Conservation (phyloP, 1,140 invertebrate species). For the Linepithema humile region DNA sequence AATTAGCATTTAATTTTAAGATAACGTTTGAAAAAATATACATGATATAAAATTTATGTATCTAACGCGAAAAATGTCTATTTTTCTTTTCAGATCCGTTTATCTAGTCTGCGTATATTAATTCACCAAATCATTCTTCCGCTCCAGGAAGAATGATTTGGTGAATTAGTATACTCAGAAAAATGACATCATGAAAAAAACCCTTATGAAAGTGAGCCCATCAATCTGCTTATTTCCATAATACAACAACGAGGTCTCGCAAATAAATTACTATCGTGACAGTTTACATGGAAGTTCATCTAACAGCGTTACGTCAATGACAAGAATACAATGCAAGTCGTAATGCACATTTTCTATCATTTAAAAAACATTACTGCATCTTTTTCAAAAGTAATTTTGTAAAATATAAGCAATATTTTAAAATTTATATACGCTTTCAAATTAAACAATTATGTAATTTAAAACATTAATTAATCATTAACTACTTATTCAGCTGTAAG, state of each 20-base stretch:
- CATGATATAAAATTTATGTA: neutral
- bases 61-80: neutral
- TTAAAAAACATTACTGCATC: neutral
- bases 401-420: neutral
- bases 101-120: no score
- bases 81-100: neutral
- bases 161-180: slow-evolving; percentile 4
- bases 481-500: neutral
- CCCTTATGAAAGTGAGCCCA: neutral
- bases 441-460: slow-evolving; percentile 9
- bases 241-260: neutral
- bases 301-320: neutral
- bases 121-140: no score
- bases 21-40: neutral
- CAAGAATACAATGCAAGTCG: neutral
- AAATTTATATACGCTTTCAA: neutral
- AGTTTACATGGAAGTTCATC: slow-evolving; percentile 4
- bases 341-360: slow-evolving; percentile 9
- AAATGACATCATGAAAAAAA: slow-evolving; percentile 38
- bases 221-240: slow-evolving; percentile 24
- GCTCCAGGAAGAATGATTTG: neutral
- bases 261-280: neutral
- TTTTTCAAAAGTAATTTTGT: neutral
- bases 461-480: neutral
- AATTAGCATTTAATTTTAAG: neutral